Conservation (phyloP, 2,113 vertebrate genomes). For the Oenanthe melanoleuca region DNA sequence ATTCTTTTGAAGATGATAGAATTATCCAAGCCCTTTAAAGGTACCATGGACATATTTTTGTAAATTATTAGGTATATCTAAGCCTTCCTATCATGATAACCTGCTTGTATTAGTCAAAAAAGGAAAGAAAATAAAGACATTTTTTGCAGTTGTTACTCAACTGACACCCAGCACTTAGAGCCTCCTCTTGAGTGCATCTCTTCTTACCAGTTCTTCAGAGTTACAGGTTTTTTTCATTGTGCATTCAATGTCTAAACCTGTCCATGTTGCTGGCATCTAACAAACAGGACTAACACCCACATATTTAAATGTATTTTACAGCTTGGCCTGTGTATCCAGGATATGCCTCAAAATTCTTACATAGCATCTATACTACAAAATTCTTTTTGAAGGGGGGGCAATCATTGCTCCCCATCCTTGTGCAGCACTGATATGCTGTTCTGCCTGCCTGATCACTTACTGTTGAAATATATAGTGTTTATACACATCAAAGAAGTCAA, state of each 20-base stretch:
- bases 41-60: neutral
- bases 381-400: neutral
- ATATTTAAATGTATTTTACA: neutral
- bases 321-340: neutral
- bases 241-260: neutral
- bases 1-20: neutral
- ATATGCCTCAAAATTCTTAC: neutral
- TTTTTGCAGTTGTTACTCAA: neutral
- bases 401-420: neutral
- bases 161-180: neutral
- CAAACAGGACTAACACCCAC: neutral
- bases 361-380: neutral
- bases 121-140: neutral
- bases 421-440: neutral
- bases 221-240: rapidly evolving
- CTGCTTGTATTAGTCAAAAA: neutral
- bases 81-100: neutral
- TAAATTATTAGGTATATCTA: neutral
- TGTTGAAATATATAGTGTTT: neutral
- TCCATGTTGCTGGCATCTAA: neutral
- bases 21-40: neutral
- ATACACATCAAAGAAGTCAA: neutral
- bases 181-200: neutral
- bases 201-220: neutral
- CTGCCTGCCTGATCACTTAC: neutral